Conservation (phyloP, 2,797 vertebrate genomes). For the Otus scops region DNA sequence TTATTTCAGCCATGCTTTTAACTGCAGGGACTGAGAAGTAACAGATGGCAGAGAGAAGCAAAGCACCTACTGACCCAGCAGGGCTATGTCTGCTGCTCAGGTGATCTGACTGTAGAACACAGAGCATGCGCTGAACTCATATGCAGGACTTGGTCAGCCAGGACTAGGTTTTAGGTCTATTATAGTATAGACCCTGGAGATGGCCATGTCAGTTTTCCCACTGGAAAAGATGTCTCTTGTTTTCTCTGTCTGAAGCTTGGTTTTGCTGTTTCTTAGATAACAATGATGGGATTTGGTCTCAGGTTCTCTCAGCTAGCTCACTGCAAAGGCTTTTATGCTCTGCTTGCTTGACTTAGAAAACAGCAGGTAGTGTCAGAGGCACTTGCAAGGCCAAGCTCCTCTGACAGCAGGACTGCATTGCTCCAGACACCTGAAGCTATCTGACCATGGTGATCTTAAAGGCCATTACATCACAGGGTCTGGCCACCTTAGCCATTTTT, state of each 20-base stretch:
- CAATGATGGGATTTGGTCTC: no score
- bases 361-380: neutral
- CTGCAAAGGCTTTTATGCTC: neutral
- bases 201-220: neutral
- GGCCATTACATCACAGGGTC: neutral
- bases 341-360: neutral
- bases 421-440: neutral
- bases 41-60: slow-evolving; percentile 56
- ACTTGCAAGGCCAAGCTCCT: neutral
- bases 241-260: neutral
- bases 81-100: slow-evolving; percentile 51
- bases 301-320: neutral
- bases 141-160: no score
- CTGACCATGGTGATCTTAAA: neutral
- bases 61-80: slow-evolving; percentile 32
- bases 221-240: no score
- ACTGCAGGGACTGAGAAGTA: slow-evolving; percentile 36
- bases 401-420: neutral
- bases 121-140: slow-evolving; percentile 14
- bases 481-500: neutral
- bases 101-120: slow-evolving; percentile 14
- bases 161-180: no score
- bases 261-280: neutral
- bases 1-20: slow-evolving; percentile 28
- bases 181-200: neutral